Evolutionary conservation across 2,113 vertebrate genomes (phyloP), one percentile per base, ranked within the genome.

Genomic region (Pipra filicauda): DNA sequence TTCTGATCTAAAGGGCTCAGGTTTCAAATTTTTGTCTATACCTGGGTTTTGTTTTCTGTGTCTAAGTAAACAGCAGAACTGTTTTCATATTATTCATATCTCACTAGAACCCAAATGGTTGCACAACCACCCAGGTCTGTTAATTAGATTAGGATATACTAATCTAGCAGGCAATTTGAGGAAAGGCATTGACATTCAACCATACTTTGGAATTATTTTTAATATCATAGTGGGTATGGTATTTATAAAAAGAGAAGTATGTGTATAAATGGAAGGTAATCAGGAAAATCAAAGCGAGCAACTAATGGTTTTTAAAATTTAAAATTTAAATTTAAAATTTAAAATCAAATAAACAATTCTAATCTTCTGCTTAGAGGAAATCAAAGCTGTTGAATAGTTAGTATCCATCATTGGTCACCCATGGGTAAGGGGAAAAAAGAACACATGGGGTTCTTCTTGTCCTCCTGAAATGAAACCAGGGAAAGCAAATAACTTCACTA

Each of bases 161-260:
- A 15, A 35, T 67, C 52, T 71, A 52, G 12, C 8, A 62, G 52
- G 15, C 8, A 75, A 85, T 71, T 44, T 88, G 12, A 30, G 8
- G n/a, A 72, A 79, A 67, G 43, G 3, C 26, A 8, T 9, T 75
- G 39, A 22, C 13, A 43, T 79, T 88, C 37, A n/a, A 49, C 46
- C 27, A 27, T 58, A 17, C 44, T 22, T 82, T 74, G 33, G 14
- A 76, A 54, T 83, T 71, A 44, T 71, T 74, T 31, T 66, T 49
- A 44, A 18, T 57, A 22, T 59, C 8, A 17, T 73, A 51, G 1
- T 8, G 3, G 6, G 9, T 51, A 35, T 1, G 0, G 6, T 57
- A 35, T 78, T 17, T 70, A 83, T n/a, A 39, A 35, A 19, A 85
- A 67, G 39, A 85, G 6, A 74, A 41, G 5, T 76, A 31, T 49